Percentiles rank a stretch among this genome's conserved stretches.
Evolutionary conservation across 2,888 invertebrate species (phyloP).

Genomic region (Tolmerus cingulatus): DNA sequence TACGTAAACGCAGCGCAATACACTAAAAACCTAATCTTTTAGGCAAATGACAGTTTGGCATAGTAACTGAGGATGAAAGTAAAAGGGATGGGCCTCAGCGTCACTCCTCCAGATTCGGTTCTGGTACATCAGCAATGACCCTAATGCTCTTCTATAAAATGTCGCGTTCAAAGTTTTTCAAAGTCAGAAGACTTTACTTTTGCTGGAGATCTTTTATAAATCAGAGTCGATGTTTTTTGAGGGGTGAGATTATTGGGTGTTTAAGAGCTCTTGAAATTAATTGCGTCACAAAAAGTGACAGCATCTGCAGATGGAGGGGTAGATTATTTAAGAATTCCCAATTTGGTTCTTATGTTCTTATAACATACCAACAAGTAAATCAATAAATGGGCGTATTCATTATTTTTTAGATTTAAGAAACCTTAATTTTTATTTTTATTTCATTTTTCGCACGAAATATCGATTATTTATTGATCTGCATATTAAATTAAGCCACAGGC

Average conservation of each 20-base stretch:
- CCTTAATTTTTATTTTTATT: background rate
- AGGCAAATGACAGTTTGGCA: background rate
- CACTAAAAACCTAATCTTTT: background rate
- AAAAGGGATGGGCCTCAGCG: background rate
- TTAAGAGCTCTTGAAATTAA: conserved; percentile 34
- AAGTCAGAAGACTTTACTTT: background rate
- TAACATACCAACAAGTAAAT: background rate
- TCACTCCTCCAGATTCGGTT: background rate
- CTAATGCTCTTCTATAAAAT: background rate
- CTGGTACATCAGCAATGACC: background rate
- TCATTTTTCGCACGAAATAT: background rate
- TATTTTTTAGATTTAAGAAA: background rate
- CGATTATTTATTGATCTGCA: no score
- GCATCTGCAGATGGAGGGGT: conserved; percentile 16
- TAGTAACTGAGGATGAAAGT: background rate
- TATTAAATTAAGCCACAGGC: no score
- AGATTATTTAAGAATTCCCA: conserved; percentile 19
- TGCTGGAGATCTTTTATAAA: background rate
- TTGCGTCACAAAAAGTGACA: conserved; percentile 34
- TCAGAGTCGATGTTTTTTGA: background rate
- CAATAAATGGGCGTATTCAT: background rate
- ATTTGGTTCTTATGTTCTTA: background rate
- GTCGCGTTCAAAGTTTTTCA: background rate
- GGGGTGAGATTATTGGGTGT: conserved; percentile 23
- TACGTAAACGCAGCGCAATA: background rate